Percentiles rank a stretch among this genome's conserved stretches.
phyloP scores from a whole-genome alignment of 2,888 invertebrate genomes.

The Malthinus seriepunctatus region DNA sequence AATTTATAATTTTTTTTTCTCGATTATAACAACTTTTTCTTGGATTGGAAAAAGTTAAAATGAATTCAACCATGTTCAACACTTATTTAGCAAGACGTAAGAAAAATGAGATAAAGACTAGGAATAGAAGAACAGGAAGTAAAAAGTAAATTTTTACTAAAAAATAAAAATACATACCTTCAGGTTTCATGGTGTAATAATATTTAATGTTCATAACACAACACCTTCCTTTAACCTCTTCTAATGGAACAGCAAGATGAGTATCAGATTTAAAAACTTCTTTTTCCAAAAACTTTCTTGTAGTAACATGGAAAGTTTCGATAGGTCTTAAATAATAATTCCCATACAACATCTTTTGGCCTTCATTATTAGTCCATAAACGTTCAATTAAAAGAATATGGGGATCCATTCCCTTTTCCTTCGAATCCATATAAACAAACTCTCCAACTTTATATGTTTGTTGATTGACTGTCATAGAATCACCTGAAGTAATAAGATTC shows the following conservation, averaged over 20 bases:
- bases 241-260: slow-evolving; percentile 81
- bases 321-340: slow-evolving; percentile 89
- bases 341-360: slow-evolving; percentile 88
- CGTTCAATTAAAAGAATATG: slow-evolving; percentile 87
- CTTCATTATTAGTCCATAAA: slow-evolving; percentile 82
- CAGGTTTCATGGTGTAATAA: slow-evolving; percentile 87
- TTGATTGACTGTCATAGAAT: slow-evolving; percentile 74
- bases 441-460: slow-evolving; percentile 82
- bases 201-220: slow-evolving; percentile 94
- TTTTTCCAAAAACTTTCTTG: slow-evolving; percentile 93
- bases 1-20: no score
- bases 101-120: no score
- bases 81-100: no score
- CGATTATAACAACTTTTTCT: no score
- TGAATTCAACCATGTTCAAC: no score
- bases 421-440: slow-evolving; percentile 81
- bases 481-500: slow-evolving; percentile 48
- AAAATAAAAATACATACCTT: slow-evolving; percentile 56
- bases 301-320: slow-evolving; percentile 95
- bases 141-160: no score
- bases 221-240: slow-evolving; percentile 86
- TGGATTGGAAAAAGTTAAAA: no score
- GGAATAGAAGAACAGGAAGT: no score
- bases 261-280: slow-evolving; percentile 96
- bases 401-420: slow-evolving; percentile 68